Evolutionary conservation across 2,113 vertebrate species (phyloP), one percentile per base, ranked within the genome.

Genomic region (Sceloporus undulatus): DNA sequence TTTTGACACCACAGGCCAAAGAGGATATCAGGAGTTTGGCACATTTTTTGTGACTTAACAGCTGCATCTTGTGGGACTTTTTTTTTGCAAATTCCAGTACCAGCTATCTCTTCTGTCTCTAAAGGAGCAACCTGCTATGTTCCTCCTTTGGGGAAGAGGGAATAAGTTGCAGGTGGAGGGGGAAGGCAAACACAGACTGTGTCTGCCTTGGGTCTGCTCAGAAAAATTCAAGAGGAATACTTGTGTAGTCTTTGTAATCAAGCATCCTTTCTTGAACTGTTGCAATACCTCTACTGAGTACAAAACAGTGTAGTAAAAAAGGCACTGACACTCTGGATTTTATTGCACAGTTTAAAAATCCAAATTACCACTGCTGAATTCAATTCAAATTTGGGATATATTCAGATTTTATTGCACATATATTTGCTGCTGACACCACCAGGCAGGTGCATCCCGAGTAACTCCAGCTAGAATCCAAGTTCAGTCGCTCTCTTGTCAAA

Each of bases 31-130:
- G 59, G 75, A 82, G 48, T 87, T 70, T 66, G 21, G 9, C 25
- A 68, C 23, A 42, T 38, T 85, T 81, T 84, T 85, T 79, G 18
- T 65, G 76, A 78, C 62, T 34, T 4, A 87, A 75, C n/a, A 21
- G 4, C 40, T 34, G 29, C 8, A 13, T 70, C 19, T 78, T 66
- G 68, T 78, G 84, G 75, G 74, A 48, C 29, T 66, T 85, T 34
- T 34, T 34, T 34, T 85, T 29, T 65, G 56, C 76, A 62, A 85
- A 25, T 85, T 62, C 25, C 56, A 59, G 18, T 48, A n/a, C 27
- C 84, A 75, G 29, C 14, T 14, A 16, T 5, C 70, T 71, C 70
- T 74, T 11, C 29, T 13, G 10, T 19, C 38, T 23, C 38, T 18
- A 76, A 76, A 38, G 34, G 34, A 42, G 16, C 6, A 7, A 40